A percentile compares a stretch with the other conserved stretches of the same genome.
Conservation (phyloP, 2,797 vertebrate species). For the Notolepis coatsorum region DNA sequence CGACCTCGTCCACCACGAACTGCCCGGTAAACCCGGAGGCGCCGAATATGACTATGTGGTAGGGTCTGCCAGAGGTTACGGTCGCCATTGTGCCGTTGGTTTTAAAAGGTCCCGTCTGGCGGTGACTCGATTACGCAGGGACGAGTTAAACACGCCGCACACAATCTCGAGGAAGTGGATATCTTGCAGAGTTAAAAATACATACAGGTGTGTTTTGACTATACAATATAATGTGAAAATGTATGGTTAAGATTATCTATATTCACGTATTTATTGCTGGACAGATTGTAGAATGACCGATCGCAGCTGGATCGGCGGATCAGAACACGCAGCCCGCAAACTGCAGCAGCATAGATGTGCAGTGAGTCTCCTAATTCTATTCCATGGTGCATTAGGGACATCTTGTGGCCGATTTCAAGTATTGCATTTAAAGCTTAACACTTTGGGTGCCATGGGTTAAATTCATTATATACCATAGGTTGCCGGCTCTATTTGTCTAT, state of each 20-base stretch:
- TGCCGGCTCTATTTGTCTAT: no score
- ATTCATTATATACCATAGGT: no score
- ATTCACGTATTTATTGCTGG: no score
- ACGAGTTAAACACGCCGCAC: no score
- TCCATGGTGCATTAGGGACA: conserved; percentile 30
- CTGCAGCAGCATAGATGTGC: conserved; percentile 7
- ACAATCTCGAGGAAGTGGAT: no score
- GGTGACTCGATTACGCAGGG: not conserved
- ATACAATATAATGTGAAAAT: no score
- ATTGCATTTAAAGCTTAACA: conserved; percentile 20
- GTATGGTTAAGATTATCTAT: no score
- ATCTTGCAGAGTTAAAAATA: no score
- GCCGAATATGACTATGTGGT: conserved; percentile 84
- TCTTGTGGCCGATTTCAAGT: conserved; percentile 11
- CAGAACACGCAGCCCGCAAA: conserved; percentile 8
- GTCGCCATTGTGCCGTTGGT: conserved; percentile 67
- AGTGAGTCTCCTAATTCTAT: not conserved
- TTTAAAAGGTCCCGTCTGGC: no score
- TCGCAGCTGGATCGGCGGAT: conserved; percentile 18
- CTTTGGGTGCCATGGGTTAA: no score
- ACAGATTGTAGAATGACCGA: no score
- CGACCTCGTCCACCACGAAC: conserved; percentile 85
- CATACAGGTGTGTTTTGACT: no score
- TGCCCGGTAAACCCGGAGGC: conserved; percentile 89
- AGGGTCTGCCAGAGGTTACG: conserved; percentile 54